Evolutionary conservation across 2,888 invertebrate species (phyloP).

Genomic region (Diogma glabrata): DNA sequence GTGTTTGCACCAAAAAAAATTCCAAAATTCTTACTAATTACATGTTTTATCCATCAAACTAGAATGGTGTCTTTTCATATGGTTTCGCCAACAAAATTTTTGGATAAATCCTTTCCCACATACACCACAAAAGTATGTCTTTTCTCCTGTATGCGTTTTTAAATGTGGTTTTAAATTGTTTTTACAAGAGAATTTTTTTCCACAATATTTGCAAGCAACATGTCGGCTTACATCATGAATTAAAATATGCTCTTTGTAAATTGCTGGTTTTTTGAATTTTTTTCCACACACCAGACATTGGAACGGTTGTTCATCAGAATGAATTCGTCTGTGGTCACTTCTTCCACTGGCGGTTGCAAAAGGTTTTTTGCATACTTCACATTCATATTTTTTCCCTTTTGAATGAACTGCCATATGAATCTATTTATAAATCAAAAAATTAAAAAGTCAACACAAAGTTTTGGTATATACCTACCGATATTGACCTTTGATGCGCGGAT

Average conservation of each 20-base stretch:
- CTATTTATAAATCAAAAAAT: too few species aligned
- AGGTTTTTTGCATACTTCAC: too few species aligned
- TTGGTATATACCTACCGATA: too few species aligned
- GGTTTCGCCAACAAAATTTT: not conserved
- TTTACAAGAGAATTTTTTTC: not conserved
- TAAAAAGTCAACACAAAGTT: too few species aligned
- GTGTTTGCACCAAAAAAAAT: too few species aligned
- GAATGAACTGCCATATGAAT: too few species aligned
- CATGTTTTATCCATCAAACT: too few species aligned
- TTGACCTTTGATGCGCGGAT: too few species aligned
- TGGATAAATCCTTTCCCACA: not conserved
- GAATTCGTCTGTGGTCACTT: too few species aligned
- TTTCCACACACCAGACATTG: not conserved
- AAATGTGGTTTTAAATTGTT: not conserved
- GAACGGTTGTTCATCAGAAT: not conserved
- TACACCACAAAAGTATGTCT: not conserved
- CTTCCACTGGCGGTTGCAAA: too few species aligned
- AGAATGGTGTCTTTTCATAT: constrained; percentile 2
- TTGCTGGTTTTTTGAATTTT: not conserved
- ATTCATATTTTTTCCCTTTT: too few species aligned
- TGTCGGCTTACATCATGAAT: not conserved
- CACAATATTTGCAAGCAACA: not conserved
- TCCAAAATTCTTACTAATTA: too few species aligned
- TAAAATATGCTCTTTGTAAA: not conserved
- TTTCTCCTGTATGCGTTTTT: not conserved